Conservation (phyloP, 2,113 vertebrate genomes). For the Fulmarus glacialis region DNA sequence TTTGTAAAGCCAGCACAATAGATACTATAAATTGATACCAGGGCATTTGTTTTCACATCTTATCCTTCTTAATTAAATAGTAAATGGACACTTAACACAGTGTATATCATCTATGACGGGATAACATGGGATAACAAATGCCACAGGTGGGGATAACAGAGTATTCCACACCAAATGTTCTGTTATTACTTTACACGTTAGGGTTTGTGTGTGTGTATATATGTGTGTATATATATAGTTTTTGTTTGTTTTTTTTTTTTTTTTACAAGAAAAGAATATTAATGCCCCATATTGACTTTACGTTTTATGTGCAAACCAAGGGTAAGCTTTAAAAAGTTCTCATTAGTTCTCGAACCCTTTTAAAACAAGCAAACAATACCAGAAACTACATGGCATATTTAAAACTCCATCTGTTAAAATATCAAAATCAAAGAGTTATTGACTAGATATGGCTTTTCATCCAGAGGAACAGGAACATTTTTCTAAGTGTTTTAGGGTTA, state of each 20-base stretch:
- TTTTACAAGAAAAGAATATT: slow-evolving; percentile 87
- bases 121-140: slow-evolving; percentile 65
- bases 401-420: slow-evolving; percentile 86
- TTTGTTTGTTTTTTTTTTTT: slow-evolving; percentile 64
- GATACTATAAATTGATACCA: slow-evolving; percentile 82
- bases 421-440: slow-evolving; percentile 89
- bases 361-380: slow-evolving; percentile 83
- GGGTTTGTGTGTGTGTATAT: slow-evolving; percentile 55
- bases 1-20: slow-evolving; percentile 88
- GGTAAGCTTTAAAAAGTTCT: slow-evolving; percentile 89
- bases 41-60: slow-evolving; percentile 82
- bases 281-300: slow-evolving; percentile 92
- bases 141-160: slow-evolving; percentile 72
- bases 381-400: slow-evolving; percentile 85
- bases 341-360: slow-evolving; percentile 84
- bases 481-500: slow-evolving; percentile 80
- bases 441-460: slow-evolving; percentile 99
- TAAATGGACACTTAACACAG: slow-evolving; percentile 76
- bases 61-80: slow-evolving; percentile 80
- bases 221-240: background rate
- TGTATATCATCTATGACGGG: slow-evolving; percentile 67
- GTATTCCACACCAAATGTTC: slow-evolving; percentile 76
- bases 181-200: slow-evolving; percentile 77
- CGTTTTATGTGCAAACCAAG: slow-evolving; percentile 92
- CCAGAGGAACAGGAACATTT: slow-evolving; percentile 89